Percentiles rank a stretch among this genome's conserved stretches.
phyloP scores from a whole-genome alignment of 2,797 vertebrate species.

The Pempheris klunzingeri region DNA sequence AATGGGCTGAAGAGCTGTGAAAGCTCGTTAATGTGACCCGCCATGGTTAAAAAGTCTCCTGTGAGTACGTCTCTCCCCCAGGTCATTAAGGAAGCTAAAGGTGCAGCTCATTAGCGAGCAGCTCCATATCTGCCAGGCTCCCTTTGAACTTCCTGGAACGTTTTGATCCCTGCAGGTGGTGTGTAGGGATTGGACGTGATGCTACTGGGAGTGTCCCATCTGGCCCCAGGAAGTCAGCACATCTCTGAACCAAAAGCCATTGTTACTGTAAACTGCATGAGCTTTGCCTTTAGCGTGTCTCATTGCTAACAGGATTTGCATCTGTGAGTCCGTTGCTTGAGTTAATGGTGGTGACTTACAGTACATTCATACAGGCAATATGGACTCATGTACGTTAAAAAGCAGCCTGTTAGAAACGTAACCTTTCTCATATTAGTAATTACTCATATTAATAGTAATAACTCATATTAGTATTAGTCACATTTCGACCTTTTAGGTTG shows the following conservation, averaged over 20 bases:
- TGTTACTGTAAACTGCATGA: constrained; percentile 12
- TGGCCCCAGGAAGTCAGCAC: constrained; percentile 31
- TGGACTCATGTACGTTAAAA: not conserved
- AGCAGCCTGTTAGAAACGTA: too few species aligned
- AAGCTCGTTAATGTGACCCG: constrained; percentile 48
- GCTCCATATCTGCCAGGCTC: constrained; percentile 45
- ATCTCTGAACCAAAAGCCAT: constrained; percentile 20
- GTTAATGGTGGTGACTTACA: not conserved
- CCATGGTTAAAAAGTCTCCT: constrained; percentile 41
- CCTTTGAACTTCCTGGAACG: constrained; percentile 65
- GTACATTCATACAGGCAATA: not conserved
- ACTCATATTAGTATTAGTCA: not conserved
- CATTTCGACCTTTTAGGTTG: not conserved
- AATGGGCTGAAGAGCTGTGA: constrained; percentile 27
- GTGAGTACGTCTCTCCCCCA: constrained; percentile 32
- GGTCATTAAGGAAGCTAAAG: constrained; percentile 60
- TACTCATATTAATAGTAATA: not conserved
- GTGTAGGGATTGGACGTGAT: constrained; percentile 27
- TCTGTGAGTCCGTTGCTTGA: not conserved
- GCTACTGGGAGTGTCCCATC: constrained; percentile 26
- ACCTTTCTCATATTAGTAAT: too few species aligned
- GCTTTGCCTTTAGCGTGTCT: constrained; percentile 19
- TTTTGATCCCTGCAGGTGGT: constrained; percentile 59
- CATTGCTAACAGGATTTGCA: constrained; percentile 21
- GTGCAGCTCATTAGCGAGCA: constrained; percentile 58